A percentile compares a stretch with the other conserved stretches of the same genome.
phyloP scores from a whole-genome alignment of 2,797 vertebrate species.

The Leptodon cayanensis region DNA sequence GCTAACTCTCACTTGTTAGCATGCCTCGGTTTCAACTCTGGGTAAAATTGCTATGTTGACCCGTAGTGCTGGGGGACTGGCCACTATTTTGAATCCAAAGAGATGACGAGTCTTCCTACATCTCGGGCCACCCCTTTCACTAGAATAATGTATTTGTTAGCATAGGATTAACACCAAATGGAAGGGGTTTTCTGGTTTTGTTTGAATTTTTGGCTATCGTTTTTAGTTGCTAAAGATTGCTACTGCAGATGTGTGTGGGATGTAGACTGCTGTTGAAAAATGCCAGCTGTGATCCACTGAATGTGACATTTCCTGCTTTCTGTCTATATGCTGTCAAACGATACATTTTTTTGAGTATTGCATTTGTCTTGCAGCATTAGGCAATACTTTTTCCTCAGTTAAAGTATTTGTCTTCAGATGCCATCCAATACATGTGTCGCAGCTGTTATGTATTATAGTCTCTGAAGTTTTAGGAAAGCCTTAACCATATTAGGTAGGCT shows the following conservation, averaged over 20 bases:
- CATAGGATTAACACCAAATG: not conserved
- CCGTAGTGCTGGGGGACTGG: accelerated
- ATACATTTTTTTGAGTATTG: not conserved
- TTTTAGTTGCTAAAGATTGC: not conserved
- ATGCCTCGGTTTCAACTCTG: not conserved
- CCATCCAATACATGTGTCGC: accelerated
- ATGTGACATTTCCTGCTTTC: not conserved
- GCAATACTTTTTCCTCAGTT: not conserved
- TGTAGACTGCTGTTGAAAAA: not conserved
- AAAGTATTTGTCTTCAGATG: not conserved
- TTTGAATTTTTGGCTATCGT: not conserved
- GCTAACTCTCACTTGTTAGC: not conserved
- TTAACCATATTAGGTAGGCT: not conserved
- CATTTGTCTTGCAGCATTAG: not conserved
- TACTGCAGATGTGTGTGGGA: not conserved
- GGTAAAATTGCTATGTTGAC: not conserved
- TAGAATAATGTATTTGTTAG: not conserved
- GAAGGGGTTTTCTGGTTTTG: not conserved
- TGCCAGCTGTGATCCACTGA: not conserved
- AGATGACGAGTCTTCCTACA: not conserved
- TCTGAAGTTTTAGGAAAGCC: not conserved
- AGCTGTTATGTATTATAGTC: not conserved
- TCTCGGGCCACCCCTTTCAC: not conserved
- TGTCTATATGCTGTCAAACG: not conserved
- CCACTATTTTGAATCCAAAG: not conserved